Evolutionary conservation across 1,140 invertebrate genomes (phyloP), one percentile per base, ranked within the genome.

Genomic region (Bathynomus jamesi): DNA sequence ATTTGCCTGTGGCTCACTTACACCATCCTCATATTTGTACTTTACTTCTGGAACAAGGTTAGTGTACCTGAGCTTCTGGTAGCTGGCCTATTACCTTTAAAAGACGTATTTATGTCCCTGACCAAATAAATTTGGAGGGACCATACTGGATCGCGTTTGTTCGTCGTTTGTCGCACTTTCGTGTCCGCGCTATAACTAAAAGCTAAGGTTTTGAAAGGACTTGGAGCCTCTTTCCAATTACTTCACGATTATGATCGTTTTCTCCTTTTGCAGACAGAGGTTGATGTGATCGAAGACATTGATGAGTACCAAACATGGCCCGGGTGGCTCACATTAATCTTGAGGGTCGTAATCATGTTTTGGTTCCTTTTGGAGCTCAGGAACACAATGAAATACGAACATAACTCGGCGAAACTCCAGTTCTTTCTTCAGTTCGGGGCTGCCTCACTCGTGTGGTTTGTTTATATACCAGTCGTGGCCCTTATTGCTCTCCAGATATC

Each of bases 301-400:
- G 94, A 97, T 81, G 94, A 96, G 80, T 98, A 96, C 82, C 94
- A 98, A 83, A 97, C 95, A 7, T 95, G 93, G 91, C 94, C 95
- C 3, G 95, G 95, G 3, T 96, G 94, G 89, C 86, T 97, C 61
- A 94, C 95, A 53, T 85, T 98, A 0, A 88, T 91, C 24, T 88
- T 95, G 70, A 85, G 95, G 75, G 88, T 94, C 75, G 83, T 90
- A 24, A 94, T 97, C 75, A 98, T 97, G 93, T 83, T 93, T 53
- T 98, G 94, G 94, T 98, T 98, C 82, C 84, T 98, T 17, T 89
- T 90, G 76, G 94, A 97, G 82, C 85, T 98, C n/a, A 87, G 91
- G 71, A 91, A 90, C 77, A 95, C 94, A 1, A 95, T 95, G 93
- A 86, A 90, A 67, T 93, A 94, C 76, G 93, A 95, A 80, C 93